Evolutionary conservation across 2,888 invertebrate genomes (phyloP).

Genomic region (Phyto melanocephala): DNA sequence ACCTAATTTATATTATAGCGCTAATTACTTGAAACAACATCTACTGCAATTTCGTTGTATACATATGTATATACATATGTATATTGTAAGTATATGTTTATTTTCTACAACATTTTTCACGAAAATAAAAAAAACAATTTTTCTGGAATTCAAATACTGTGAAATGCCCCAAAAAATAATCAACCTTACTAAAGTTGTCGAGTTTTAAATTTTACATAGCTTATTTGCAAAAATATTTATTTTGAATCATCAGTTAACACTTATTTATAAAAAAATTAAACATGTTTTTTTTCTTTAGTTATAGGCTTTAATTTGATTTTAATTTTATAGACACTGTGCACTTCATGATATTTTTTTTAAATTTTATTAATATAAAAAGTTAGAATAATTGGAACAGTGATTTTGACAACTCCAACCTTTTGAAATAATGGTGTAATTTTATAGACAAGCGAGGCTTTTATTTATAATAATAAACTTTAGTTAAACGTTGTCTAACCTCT

Average conservation of each 20-base stretch:
- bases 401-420: too few species aligned
- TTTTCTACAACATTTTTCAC: not conserved
- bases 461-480: too few species aligned
- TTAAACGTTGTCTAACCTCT: too few species aligned
- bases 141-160: not conserved
- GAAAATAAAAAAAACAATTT: slow-evolving; percentile 1
- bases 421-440: too few species aligned
- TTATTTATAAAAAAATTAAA: slow-evolving; percentile 2
- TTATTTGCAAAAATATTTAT: slow-evolving; percentile 46
- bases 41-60: not conserved
- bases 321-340: not conserved
- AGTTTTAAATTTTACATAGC: too few species aligned
- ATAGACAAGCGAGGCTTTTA: too few species aligned
- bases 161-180: too few species aligned
- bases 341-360: not conserved
- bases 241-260: slow-evolving; percentile 54
- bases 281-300: not conserved
- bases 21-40: slow-evolving; percentile 68
- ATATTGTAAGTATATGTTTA: not conserved
- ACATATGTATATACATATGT: too few species aligned
- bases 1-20: slow-evolving; percentile 72
- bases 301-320: not conserved
- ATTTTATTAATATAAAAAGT: too few species aligned
- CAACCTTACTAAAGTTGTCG: too few species aligned
- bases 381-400: too few species aligned